Base-by-base conservation (phyloP, 1,140 invertebrate species). In the Melitaea cinxia region DNA sequence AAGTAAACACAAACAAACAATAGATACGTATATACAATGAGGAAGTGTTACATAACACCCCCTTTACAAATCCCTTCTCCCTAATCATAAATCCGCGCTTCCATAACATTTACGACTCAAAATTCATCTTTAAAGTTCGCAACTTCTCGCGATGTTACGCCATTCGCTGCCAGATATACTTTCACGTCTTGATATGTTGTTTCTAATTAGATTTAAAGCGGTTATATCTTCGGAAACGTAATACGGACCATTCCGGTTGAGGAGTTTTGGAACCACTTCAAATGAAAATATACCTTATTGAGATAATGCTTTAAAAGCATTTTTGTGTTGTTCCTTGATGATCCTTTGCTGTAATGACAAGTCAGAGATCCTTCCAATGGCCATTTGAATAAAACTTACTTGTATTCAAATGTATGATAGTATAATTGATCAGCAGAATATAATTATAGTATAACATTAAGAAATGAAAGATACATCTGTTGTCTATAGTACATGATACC, bases 21-120 rank as follows among this genome's bases (percentile, higher is more conserved):
- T 10, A 47, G 42, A 47, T 47, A 9, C n/a, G n/a, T n/a, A n/a
- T n/a, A n/a, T n/a, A n/a, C n/a, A 47, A 54, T 54, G 10, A 54
- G 28, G 58, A 30, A 50, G 47, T 12, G n/a, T 47, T 47, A 47
- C 39, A 10, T 45, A 45, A 45, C 19, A 6, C 54, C 37, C 37
- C 37, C 12, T 39, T 14, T 14, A 4, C 30, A n/a, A n/a, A n/a
- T n/a, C 30, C 21, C n/a, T 12, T 33, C n/a, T 5, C 47, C 47
- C 58, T 60, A 60, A 60, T 60, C 58, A 60, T 60, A 60, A 60
- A 60, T 60, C 58, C 58, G 33, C 58, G 58, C 47, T 60, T 60
- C 58, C 47, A 28, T 60, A 60, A 60, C 58, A 60, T 60, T 60
- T 60, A 60, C 58, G 58, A 60, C 58, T 60, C 28, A 50, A 60